phyloP scores from a whole-genome alignment of 2,797 vertebrate species.

The Thaleichthys pacificus region DNA sequence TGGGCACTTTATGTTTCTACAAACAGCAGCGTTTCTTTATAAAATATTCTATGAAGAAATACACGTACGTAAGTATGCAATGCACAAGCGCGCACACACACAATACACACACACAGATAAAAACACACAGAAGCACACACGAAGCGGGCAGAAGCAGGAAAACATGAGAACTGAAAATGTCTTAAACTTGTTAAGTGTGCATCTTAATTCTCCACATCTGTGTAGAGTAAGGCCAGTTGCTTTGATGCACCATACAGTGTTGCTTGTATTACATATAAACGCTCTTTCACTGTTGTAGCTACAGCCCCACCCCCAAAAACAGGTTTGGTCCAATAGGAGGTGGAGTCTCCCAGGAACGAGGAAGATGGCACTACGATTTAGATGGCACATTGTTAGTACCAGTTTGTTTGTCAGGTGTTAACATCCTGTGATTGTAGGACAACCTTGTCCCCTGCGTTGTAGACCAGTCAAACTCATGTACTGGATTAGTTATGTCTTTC shows the following conservation, averaged over 20 bases:
- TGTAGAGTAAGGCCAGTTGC: conserved; percentile 69
- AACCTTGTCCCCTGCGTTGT: background rate
- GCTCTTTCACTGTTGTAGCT: conserved; percentile 67
- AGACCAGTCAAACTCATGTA: background rate
- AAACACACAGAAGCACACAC: conserved; percentile 36
- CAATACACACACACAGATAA: conserved; percentile 28
- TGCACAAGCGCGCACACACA: conserved; percentile 46
- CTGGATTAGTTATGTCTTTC: background rate
- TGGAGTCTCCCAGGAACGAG: conserved; percentile 49
- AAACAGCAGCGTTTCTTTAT: conserved; percentile 76
- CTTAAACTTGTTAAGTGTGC: conserved; percentile 59
- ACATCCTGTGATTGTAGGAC: conserved; percentile 7
- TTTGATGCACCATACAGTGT: conserved; percentile 68
- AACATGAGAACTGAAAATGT: conserved; percentile 55
- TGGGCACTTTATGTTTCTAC: conserved; percentile 73
- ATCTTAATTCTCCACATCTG: conserved; percentile 68
- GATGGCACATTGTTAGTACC: conserved; percentile 36
- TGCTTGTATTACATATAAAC: conserved; percentile 50
- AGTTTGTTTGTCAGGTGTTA: too few relatives aligned
- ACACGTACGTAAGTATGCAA: conserved; percentile 8
- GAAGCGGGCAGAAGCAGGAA: conserved; percentile 56
- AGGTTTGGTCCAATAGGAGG: conserved; percentile 68
- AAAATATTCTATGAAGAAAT: conserved; percentile 42
- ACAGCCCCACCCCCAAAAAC: conserved; percentile 46
- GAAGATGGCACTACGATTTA: conserved; percentile 61